Percentiles rank a stretch among this genome's conserved stretches.
phyloP scores from a whole-genome alignment of 1,140 invertebrate species.

The Araneus ventricosus region DNA sequence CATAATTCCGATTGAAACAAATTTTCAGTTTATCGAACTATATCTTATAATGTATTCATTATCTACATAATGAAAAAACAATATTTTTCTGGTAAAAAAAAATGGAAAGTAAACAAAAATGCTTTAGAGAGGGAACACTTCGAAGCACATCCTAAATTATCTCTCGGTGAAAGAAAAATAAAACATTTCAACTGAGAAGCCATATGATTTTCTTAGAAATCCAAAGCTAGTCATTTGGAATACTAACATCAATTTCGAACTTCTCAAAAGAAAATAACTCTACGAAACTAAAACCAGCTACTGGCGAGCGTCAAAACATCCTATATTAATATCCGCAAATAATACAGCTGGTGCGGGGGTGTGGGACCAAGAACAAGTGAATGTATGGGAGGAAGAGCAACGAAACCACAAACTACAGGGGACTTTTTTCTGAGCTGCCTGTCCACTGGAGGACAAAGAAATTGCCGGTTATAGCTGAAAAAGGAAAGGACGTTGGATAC shows the following conservation, averaged over 20 bases:
- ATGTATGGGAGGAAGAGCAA: slow-evolving; percentile 1
- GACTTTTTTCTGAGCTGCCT: neutral
- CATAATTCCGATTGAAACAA: too few relatives aligned
- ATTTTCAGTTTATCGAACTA: too few relatives aligned
- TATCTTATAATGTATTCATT: too few relatives aligned
- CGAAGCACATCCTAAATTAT: neutral
- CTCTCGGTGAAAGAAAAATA: neutral
- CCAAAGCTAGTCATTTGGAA: neutral
- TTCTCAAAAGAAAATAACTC: neutral
- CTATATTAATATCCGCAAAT: neutral
- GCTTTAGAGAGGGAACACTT: neutral
- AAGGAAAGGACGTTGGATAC: slow-evolving; percentile 10
- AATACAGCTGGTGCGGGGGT: neutral
- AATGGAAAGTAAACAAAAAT: neutral
- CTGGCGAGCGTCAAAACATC: neutral
- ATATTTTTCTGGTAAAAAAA: neutral
- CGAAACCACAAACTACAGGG: slow-evolving; percentile 15
- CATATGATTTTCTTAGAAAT: neutral
- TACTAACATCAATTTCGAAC: neutral
- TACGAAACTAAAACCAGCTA: neutral
- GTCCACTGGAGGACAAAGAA: slow-evolving; percentile 41
- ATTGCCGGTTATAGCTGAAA: slow-evolving; percentile 26
- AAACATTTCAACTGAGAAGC: neutral
- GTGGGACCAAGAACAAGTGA: neutral
- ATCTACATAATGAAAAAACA: neutral